Evolutionary conservation across 2,888 invertebrate species (phyloP).

Genomic region (Drosophila tripunctata): DNA sequence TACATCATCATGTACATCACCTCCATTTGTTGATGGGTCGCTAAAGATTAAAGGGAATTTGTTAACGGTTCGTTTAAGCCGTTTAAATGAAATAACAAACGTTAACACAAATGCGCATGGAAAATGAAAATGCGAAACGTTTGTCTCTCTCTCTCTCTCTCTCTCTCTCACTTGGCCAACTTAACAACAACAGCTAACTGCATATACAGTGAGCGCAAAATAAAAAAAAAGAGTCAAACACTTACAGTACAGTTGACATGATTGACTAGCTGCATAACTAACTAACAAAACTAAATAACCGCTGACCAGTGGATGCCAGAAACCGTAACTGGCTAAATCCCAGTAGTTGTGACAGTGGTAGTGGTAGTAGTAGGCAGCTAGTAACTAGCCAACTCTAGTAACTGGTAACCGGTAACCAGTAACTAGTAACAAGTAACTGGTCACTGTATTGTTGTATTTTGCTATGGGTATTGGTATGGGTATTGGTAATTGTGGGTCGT

Average conservation of each 20-base stretch:
- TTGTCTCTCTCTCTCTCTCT: too few species aligned
- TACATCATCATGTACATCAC: neutral
- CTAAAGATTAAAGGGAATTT: constrained; percentile 9
- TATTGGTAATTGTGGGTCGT: constrained; percentile 51
- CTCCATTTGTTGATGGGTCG: neutral
- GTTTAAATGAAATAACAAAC: constrained; percentile 15
- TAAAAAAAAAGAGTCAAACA: constrained; percentile 27
- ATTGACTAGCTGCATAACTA: constrained; percentile 66
- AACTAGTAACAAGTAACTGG: constrained; percentile 1
- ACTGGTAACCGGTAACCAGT: constrained; percentile 7
- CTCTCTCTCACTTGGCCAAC: too few species aligned
- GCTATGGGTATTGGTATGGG: constrained; percentile 13
- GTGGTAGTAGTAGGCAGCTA: neutral
- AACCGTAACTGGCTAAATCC: constrained; percentile 8
- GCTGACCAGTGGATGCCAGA: constrained; percentile 27
- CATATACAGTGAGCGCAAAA: neutral
- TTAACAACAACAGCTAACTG: constrained; percentile 1
- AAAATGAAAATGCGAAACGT: constrained; percentile 4
- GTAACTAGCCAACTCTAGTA: constrained; percentile 10
- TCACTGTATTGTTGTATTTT: constrained; percentile 9
- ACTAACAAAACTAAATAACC: constrained; percentile 41
- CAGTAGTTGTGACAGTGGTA: too few species aligned
- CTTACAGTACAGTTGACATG: constrained; percentile 80
- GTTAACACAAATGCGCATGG: constrained; percentile 9
- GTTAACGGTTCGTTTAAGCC: constrained; percentile 11